Conservation (phyloP, 2,797 vertebrate species). For the Apodemus agrarius region DNA sequence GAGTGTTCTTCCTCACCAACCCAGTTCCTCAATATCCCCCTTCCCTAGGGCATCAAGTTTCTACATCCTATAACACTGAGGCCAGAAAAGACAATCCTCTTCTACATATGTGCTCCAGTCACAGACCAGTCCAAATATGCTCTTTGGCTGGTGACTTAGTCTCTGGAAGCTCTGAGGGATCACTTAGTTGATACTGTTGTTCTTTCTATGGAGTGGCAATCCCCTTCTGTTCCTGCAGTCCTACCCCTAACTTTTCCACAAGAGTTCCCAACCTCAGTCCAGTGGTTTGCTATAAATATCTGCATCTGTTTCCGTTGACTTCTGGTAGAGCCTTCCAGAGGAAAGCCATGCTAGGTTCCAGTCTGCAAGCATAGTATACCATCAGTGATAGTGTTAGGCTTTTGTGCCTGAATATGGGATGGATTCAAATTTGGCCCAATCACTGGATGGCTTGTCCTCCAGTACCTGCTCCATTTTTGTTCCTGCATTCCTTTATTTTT, state of each 20-base stretch:
- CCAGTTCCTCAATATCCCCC: rapidly evolving
- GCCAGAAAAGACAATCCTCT: not conserved
- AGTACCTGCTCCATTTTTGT: not conserved
- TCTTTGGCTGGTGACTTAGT: not conserved
- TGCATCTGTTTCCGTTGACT: not conserved
- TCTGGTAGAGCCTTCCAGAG: too few species aligned
- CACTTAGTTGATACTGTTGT: not conserved
- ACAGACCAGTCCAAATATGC: not conserved
- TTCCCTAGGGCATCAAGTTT: not conserved
- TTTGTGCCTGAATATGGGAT: too few species aligned
- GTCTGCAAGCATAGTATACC: not conserved
- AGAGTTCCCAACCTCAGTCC: not conserved
- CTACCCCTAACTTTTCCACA: not conserved
- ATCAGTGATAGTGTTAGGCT: not conserved
- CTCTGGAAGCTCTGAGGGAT: not conserved
- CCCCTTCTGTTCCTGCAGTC: not conserved
- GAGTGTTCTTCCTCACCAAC: not conserved
- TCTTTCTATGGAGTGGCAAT: not conserved
- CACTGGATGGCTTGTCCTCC: not conserved
- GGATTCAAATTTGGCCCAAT: not conserved
- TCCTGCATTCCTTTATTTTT: not conserved
- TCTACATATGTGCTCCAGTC: not conserved
- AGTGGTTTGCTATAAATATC: not conserved
- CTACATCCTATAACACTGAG: not conserved
- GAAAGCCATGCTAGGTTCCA: too few species aligned